Evolutionary conservation across 2,888 invertebrate genomes (phyloP).

Genomic region (Hemaris fuciformis): DNA sequence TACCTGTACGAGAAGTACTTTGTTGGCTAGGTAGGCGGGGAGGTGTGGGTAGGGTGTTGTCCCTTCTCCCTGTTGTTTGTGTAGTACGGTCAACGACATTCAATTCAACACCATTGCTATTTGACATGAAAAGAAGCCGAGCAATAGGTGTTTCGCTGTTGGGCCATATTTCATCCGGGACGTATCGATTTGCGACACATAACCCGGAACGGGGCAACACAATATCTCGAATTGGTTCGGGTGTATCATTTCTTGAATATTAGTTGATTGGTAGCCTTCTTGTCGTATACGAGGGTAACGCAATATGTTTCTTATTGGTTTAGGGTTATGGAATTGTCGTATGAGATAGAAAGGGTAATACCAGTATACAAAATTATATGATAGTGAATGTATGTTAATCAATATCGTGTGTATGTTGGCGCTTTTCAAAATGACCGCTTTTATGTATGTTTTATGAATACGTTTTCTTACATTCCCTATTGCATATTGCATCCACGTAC

Average conservation of each 20-base stretch:
- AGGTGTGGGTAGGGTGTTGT: slow-evolving; percentile 28
- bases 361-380: too few relatives aligned
- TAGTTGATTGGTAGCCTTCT: slow-evolving; percentile 5
- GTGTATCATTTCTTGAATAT: slow-evolving; percentile 9
- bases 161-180: slow-evolving; percentile 34
- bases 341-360: neutral
- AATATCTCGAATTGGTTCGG: slow-evolving; percentile 9
- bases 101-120: slow-evolving; percentile 56
- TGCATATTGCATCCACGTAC: too few relatives aligned
- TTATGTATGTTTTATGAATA: too few relatives aligned
- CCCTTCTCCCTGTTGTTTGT: slow-evolving; percentile 46
- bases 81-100: slow-evolving; percentile 66
- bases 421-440: too few relatives aligned
- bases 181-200: slow-evolving; percentile 5
- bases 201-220: slow-evolving; percentile 1
- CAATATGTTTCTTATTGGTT: neutral
- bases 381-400: neutral
- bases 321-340: neutral
- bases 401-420: too few relatives aligned
- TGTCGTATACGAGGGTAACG: neutral
- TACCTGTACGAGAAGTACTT: slow-evolving; percentile 10
- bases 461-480: too few relatives aligned
- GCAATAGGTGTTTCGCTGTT: slow-evolving; percentile 38
- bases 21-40: slow-evolving; percentile 22
- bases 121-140: slow-evolving; percentile 65